Base-by-base conservation (phyloP, 2,888 invertebrate genomes). In the Eilema griseolum region DNA sequence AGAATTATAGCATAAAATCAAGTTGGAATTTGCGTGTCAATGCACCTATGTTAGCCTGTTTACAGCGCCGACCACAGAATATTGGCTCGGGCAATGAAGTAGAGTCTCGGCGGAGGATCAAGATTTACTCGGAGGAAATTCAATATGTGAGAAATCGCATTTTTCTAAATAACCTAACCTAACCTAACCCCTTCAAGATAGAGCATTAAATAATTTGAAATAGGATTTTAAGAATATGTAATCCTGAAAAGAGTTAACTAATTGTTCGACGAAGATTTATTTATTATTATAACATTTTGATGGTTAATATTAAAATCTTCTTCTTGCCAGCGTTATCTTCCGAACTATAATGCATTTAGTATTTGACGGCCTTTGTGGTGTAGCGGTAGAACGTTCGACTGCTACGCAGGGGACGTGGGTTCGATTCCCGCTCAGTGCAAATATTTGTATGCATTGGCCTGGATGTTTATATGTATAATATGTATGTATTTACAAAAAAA, bases 281-380 rank as follows among this genome's bases (percentile, higher is more conserved):
- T n/a, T n/a, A n/a, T n/a, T n/a, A n/a, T n/a, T n/a, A n/a, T n/a
- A n/a, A n/a, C 5, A 28, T 28, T 33, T 33, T 33, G 3, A 10
- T 33, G 1, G 8, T 8, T 33, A 7, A 33, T 10, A 33, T 33
- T 33, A 33, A 33, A 37, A 37, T 14, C 1, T 2, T 37, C 14
- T 37, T 37, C 14, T 7, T 37, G 1, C 37, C 14, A 57, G 52
- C 24, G 24, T n/a, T 65, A 23, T 26, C 14, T 26, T 59, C 76
- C 79, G 80, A 81, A 81, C 75, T 74, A 75, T 73, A 68, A 74
- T 80, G 71, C 74, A 78, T 76, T 69, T 73, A 80, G n/a, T n/a
- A n/a, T n/a, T n/a, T n/a, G n/a, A n/a, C n/a, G n/a, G n/a, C n/a
- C n/a, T n/a, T n/a, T n/a, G n/a, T n/a, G n/a, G n/a, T n/a, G n/a